phyloP scores from a whole-genome alignment of 2,113 vertebrate genomes.

The Phodopus roborovskii region DNA sequence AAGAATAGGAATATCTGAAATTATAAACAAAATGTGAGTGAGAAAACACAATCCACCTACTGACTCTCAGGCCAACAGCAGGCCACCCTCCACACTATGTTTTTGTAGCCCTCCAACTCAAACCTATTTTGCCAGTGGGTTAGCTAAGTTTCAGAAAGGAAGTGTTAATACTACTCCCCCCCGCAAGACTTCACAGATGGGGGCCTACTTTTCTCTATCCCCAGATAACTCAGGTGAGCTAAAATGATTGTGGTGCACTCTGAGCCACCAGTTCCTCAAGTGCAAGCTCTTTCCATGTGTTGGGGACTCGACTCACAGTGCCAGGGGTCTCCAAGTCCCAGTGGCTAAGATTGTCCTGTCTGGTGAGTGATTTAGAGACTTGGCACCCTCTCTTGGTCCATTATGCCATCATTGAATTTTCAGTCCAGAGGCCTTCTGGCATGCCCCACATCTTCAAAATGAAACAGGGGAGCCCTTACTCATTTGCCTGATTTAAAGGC shows the following conservation, averaged over 20 bases:
- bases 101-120: not conserved
- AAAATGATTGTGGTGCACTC: not conserved
- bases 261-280: not conserved
- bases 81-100: not conserved
- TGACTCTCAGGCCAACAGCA: no score
- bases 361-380: conserved; percentile 48
- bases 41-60: not conserved
- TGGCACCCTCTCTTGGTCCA: conserved; percentile 54
- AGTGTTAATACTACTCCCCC: not conserved
- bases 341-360: conserved; percentile 27
- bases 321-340: conserved; percentile 2
- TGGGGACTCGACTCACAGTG: not conserved
- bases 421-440: conserved; percentile 68
- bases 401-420: conserved; percentile 71
- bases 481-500: conserved; percentile 77
- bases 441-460: conserved; percentile 32
- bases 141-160: not conserved
- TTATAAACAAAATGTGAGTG: not conserved
- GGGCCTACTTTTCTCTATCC: not conserved
- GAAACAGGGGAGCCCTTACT: conserved; percentile 50
- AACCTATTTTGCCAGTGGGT: not conserved
- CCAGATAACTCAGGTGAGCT: not conserved
- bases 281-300: not conserved
- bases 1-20: not conserved
- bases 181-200: not conserved